Evolutionary conservation across 2,797 vertebrate genomes (phyloP).

Genomic region (Phrynocephalus vlangalii): DNA sequence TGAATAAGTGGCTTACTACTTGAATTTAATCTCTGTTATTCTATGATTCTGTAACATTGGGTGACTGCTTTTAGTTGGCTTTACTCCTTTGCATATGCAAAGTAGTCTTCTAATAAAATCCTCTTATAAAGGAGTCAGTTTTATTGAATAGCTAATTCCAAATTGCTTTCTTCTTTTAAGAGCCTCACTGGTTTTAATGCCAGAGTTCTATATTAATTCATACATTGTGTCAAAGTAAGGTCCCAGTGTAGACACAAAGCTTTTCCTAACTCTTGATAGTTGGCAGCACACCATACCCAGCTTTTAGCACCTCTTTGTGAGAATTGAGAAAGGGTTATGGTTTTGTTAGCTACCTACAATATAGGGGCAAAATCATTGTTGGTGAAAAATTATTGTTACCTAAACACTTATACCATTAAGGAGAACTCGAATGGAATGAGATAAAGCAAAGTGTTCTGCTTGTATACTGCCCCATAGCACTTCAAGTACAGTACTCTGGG

Average conservation of each 20-base stretch:
- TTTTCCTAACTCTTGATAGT: neutral
- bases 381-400: neutral
- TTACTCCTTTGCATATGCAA: neutral
- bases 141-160: neutral
- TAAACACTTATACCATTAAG: neutral
- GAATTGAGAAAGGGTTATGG: neutral
- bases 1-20: neutral
- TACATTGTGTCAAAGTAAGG: neutral
- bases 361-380: neutral
- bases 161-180: neutral
- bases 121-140: neutral
- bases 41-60: too few species aligned
- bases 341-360: neutral
- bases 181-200: neutral
- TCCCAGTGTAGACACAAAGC: neutral
- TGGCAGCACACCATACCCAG: neutral
- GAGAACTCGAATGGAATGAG: too few species aligned
- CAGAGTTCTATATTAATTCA: neutral
- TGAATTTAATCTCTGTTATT: neutral
- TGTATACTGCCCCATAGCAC: too few species aligned
- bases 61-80: neutral
- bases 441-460: too few species aligned
- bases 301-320: neutral
- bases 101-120: neutral
- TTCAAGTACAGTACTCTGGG: too few species aligned